These are phyloP conservation scores for Edolisoma coerulescens DNA, from an alignment of 2,113 vertebrate genomes.

Conservation along the genomic window DNA sequence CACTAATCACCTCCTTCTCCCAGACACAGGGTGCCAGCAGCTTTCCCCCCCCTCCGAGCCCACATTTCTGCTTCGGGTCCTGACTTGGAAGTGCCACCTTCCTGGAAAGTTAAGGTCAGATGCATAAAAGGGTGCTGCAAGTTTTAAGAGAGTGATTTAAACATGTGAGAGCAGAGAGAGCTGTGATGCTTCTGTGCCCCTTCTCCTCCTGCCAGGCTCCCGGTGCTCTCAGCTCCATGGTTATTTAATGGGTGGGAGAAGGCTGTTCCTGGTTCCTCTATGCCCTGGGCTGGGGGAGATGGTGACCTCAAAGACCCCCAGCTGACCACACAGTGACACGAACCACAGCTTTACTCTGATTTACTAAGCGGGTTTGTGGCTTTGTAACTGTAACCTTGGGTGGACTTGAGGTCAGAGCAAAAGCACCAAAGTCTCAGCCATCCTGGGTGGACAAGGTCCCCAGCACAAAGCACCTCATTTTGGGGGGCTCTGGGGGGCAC, in stretches of 20 bases:
- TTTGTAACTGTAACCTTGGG: neutral
- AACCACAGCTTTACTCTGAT: neutral
- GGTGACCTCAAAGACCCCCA: neutral
- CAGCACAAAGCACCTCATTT: neutral
- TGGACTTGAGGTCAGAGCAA: neutral
- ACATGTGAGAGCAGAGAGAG: neutral
- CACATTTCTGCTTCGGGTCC: rapidly evolving
- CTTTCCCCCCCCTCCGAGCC: rapidly evolving
- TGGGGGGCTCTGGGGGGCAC: neutral
- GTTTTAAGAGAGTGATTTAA: neutral
- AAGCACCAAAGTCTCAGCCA: rapidly evolving
- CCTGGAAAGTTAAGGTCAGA: neutral
- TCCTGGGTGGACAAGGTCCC: rapidly evolving
- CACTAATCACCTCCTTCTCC: neutral
- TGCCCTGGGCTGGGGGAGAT: neutral
- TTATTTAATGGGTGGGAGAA: neutral
- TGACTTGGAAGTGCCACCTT: neutral
- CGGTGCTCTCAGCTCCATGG: rapidly evolving
- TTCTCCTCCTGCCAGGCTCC: neutral
- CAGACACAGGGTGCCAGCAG: neutral
- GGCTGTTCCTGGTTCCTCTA: neutral
- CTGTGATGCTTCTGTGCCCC: neutral
- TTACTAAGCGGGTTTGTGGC: neutral
- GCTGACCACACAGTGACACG: rapidly evolving
- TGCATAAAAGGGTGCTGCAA: neutral